These are phyloP conservation scores for Byasa hedistus DNA, from an alignment of 2,888 invertebrate species.

Conservation along the genomic window DNA sequence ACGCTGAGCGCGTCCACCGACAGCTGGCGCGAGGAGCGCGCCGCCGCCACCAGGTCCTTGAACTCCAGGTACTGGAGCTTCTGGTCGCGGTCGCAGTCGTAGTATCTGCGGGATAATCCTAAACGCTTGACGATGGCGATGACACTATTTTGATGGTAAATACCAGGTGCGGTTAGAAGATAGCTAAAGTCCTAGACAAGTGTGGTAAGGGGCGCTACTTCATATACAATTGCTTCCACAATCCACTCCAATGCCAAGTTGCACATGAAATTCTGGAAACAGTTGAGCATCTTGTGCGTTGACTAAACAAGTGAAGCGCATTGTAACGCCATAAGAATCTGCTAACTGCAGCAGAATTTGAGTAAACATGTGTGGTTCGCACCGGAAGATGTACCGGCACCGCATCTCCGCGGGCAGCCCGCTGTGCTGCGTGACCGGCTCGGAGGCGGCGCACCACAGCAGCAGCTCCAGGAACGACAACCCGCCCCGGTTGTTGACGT, in stretches of 20 bases:
- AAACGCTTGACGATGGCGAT: too few relatives aligned
- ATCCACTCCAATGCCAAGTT: too few relatives aligned
- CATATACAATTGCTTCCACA: too few relatives aligned
- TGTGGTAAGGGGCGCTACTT: too few relatives aligned
- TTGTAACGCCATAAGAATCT: too few relatives aligned
- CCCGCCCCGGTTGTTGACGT: constrained; percentile 70
- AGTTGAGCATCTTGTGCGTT: too few relatives aligned
- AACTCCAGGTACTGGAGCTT: constrained; percentile 80
- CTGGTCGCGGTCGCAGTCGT: constrained; percentile 76
- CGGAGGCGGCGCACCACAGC: constrained; percentile 82
- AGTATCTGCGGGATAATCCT: constrained; percentile 65
- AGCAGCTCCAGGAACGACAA: constrained; percentile 80
- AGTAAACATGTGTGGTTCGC: constrained; percentile 16
- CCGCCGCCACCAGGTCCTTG: constrained; percentile 77
- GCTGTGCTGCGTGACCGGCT: constrained; percentile 83
- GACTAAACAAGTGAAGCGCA: too few relatives aligned
- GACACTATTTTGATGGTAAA: too few relatives aligned
- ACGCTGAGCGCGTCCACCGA: constrained; percentile 76
- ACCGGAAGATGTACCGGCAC: constrained; percentile 85
- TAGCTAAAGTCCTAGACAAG: too few relatives aligned
- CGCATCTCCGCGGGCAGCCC: constrained; percentile 83
- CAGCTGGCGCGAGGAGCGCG: constrained; percentile 75
- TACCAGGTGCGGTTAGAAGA: too few relatives aligned
- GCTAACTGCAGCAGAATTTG: background rate
- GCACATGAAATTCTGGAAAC: too few relatives aligned